phyloP scores from a whole-genome alignment of 2,888 invertebrate species.

The Clanis bilineata region DNA sequence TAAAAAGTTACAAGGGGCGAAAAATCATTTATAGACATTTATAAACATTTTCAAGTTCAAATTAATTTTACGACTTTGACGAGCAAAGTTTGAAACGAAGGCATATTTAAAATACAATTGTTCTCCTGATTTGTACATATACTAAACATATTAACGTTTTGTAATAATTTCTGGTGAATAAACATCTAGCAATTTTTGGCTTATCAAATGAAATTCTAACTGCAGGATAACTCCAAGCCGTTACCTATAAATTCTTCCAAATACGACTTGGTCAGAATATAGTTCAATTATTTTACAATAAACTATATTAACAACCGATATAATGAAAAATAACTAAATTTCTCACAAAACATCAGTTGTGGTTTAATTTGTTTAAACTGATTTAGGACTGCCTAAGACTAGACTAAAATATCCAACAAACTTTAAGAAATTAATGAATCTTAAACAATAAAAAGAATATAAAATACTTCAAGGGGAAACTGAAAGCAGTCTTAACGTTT shows the following conservation, averaged over 20 bases:
- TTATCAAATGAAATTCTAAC: not conserved
- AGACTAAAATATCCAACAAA: not conserved
- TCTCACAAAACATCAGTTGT: too few species aligned
- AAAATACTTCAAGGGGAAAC: not conserved
- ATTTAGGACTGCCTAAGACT: too few species aligned
- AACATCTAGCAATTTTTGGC: too few species aligned
- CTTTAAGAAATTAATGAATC: not conserved
- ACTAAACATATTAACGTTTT: too few species aligned
- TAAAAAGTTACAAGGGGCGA: conserved; percentile 42
- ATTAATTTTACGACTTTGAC: conserved; percentile 9
- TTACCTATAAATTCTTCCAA: not conserved
- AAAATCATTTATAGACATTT: conserved; percentile 15
- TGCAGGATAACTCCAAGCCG: not conserved
- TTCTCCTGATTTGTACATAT: not conserved
- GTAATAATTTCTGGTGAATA: too few species aligned
- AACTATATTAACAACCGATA: too few species aligned
- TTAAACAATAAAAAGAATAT: conserved; percentile 6
- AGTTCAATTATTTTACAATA: too few species aligned
- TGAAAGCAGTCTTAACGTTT: conserved; percentile 4
- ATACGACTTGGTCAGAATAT: too few species aligned
- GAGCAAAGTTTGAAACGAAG: not conserved
- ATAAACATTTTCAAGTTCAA: conserved; percentile 7
- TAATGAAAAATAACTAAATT: too few species aligned
- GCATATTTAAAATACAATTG: not conserved
- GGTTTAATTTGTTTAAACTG: too few species aligned